Base-by-base conservation (phyloP, 2,888 invertebrate species). In the Tenthredo amoena region DNA sequence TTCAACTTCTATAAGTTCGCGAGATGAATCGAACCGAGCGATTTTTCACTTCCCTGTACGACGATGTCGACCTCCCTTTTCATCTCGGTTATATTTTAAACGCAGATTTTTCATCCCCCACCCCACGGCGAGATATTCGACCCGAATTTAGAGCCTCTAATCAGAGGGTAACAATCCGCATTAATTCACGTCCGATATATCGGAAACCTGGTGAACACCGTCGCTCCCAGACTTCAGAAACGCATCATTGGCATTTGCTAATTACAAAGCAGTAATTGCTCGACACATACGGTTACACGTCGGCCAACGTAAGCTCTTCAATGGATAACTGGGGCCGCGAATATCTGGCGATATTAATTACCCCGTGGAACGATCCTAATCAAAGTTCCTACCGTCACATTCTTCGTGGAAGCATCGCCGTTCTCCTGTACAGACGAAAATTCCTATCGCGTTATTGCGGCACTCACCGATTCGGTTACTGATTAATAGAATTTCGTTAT, bases 231-330 rank as follows among this genome's bases (percentile, higher is more conserved):
- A 50, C 31, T 50, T 55, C 55, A 55, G 77, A 50, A 55, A 55
- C 77, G 62, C 18, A 62, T 62, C 81, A 81, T 81, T 40, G 81
- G 81, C 62, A 81, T 81, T 81, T 31, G 81, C 58, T 81, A 81
- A 81, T 62, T 81, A 81, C 81, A 62, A 81, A 62, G 81, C 62
- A n/a, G 81, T 81, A 81, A 81, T 62, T 81, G 40, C 81, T 62
- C 40, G 40, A n/a, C 21, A 21, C 37, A 12, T 40, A n/a, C 40
- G 37, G 15, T 18, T 7, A 5, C 34, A 10, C 79, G 55, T 18
- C 0, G n/a, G 34, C n/a, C 2, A 21, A 43, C 18, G 9, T 21
- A 81, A 26, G 62, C 31, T 50, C 81, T 31, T 62, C 37, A 18
- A 62, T 81, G 62, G 58, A 62, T 62, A 62, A 37, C 34, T 18